phyloP scores from a whole-genome alignment of 1,140 invertebrate species.

The Dufourea novaeangliae region DNA sequence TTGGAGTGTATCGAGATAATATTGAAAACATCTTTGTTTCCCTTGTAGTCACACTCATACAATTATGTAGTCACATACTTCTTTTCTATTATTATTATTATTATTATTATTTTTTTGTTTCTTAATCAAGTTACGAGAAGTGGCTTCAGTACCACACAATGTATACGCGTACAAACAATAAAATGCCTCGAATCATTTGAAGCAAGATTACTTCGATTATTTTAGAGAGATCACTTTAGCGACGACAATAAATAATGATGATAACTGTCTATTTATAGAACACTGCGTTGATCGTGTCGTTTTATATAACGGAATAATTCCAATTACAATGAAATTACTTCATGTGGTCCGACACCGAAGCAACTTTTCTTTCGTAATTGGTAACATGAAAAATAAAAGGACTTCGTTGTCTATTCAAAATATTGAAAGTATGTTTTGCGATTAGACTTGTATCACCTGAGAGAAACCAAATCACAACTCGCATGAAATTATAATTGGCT shows the following conservation, averaged over 20 bases:
- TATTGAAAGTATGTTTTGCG: neutral
- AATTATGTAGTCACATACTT: slow-evolving; percentile 17
- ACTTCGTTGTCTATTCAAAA: slow-evolving; percentile 37
- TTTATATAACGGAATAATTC: neutral
- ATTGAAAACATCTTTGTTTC: slow-evolving; percentile 39
- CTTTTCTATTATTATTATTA: neutral
- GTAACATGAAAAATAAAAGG: neutral
- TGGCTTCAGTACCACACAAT: neutral
- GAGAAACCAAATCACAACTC: slow-evolving; percentile 20
- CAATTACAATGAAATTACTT: slow-evolving; percentile 2
- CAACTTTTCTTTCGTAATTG: neutral
- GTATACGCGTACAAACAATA: slow-evolving; percentile 7
- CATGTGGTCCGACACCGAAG: neutral
- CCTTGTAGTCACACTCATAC: slow-evolving; percentile 21
- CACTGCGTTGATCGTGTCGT: neutral
- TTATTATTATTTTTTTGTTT: slow-evolving; percentile 2
- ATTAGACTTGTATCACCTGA: slow-evolving; percentile 29
- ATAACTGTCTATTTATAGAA: slow-evolving; percentile 11
- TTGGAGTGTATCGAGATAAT: slow-evolving; percentile 41
- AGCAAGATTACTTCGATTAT: slow-evolving; percentile 17
- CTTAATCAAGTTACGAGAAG: neutral
- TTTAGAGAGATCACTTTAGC: slow-evolving; percentile 23
- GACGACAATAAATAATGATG: slow-evolving; percentile 32
- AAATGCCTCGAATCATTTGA: slow-evolving; percentile 23
- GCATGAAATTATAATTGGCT: slow-evolving; percentile 13